These are phyloP conservation scores for Rhodeus uyekii DNA, from an alignment of 2,797 vertebrate species.

Conservation along the genomic window DNA sequence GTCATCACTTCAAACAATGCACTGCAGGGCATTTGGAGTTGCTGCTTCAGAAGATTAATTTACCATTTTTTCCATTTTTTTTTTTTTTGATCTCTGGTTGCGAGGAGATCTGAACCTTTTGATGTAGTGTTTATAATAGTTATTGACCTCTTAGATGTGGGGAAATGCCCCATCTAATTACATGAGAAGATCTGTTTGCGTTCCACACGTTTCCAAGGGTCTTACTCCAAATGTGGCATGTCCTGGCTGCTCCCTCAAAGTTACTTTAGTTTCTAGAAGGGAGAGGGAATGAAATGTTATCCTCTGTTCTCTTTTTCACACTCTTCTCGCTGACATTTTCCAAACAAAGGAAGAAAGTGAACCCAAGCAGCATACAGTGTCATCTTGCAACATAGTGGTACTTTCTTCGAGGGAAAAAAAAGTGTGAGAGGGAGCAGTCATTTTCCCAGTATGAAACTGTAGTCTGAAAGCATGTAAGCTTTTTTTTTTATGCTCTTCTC, in stretches of 20 bases:
- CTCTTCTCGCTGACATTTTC: conserved; percentile 57
- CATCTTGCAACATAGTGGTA: conserved; percentile 58
- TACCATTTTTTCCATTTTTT: too few species aligned
- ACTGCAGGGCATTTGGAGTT: conserved; percentile 30
- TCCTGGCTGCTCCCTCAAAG: conserved; percentile 39
- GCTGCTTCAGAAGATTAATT: conserved; percentile 18
- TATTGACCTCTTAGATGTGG: conserved; percentile 29
- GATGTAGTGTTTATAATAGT: conserved; percentile 38
- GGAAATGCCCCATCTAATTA: conserved; percentile 44
- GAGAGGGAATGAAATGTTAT: conserved; percentile 44
- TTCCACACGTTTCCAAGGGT: conserved; percentile 23
- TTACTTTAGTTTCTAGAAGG: conserved; percentile 29
- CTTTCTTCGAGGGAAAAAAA: conserved; percentile 28
- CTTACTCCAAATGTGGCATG: conserved; percentile 43
- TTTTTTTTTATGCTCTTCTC: conserved; percentile 31
- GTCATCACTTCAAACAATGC: conserved; percentile 31
- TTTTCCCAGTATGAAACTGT: conserved; percentile 24
- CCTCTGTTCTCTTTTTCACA: neutral
- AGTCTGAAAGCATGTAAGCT: conserved; percentile 36
- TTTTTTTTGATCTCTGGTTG: conserved; percentile 47
- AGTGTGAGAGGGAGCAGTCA: neutral
- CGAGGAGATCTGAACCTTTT: conserved; percentile 3
- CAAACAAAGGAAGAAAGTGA: conserved; percentile 70
- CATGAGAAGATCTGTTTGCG: conserved; percentile 24
- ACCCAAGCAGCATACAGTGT: conserved; percentile 59